Base-by-base conservation (phyloP, 1,140 invertebrate genomes). In the Brachionus manjavacas region DNA sequence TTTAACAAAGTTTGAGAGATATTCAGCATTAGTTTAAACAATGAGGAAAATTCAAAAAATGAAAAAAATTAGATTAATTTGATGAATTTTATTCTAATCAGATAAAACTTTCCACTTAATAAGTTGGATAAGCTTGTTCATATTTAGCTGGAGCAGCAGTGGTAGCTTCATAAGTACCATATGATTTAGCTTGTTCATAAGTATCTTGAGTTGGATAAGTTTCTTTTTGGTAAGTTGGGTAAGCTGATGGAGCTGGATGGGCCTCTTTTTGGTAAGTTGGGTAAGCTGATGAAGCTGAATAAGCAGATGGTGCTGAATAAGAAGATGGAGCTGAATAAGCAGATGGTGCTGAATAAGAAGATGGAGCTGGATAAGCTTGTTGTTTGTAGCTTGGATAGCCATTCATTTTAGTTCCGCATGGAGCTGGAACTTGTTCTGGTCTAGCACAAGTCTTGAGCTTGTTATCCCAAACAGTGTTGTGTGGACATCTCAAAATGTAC, bases 401-500 rank as follows among this genome's bases (percentile, higher is more conserved):
- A 46, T 46, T 12, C 11, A 46, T n/a, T 46, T 46, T 46, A n/a
- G 64, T 68, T 28, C 70, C 70, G 39, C 70, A 74, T 74, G 70
- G 70, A 1, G 11, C 70, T 41, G 70, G 35, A 4, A 74, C 70
- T 41, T 41, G 14, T 25, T 74, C 70, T 16, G 70, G 70, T 25
- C 70, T 16, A 41, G 31, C 39, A 43, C 70, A 74, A 41, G 39
- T 43, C 39, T 41, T 74, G 41, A 25, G 4, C 20, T 43, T 35
- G 20, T 39, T 43, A 16, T 74, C 70, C 31, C 31, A 74, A 8
- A 74, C 70, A 41, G 70, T 74, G 31, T 74, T 41, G 31, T 16
- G n/a, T 74, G 70, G 70, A 20, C 70, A 74, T 41, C 70, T 74
- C 35, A 74, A 74, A n/a, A 74, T 74, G 14, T 41, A 74, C 20